These are phyloP conservation scores for Psylliodes chrysocephalus DNA, from an alignment of 2,888 invertebrate species.

Conservation along the genomic window DNA sequence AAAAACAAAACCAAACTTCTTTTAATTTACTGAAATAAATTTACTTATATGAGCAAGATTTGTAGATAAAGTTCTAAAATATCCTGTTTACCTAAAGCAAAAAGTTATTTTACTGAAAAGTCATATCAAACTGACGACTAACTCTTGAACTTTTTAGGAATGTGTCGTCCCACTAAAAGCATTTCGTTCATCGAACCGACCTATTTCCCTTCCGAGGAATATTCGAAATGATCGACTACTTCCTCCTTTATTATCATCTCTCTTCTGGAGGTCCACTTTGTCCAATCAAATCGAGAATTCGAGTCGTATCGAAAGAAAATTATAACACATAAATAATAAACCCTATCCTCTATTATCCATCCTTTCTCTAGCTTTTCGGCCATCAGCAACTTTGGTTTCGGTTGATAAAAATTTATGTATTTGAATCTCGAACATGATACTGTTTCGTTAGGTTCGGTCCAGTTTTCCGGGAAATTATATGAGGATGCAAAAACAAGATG, in stretches of 20 bases:
- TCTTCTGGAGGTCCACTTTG: slow-evolving; percentile 20
- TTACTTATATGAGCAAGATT: no score
- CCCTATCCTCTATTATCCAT: slow-evolving; percentile 26
- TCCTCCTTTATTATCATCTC: slow-evolving; percentile 24
- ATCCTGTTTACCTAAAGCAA: background rate
- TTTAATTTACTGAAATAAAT: no score
- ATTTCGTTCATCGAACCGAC: slow-evolving; percentile 13
- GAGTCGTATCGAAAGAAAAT: slow-evolving; percentile 27
- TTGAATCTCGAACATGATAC: slow-evolving; percentile 6
- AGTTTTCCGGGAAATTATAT: background rate
- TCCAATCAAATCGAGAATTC: slow-evolving; percentile 25
- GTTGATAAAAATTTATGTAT: slow-evolving; percentile 29
- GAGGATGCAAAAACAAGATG: background rate
- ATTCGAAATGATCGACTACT: slow-evolving; percentile 25
- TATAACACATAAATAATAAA: slow-evolving; percentile 34
- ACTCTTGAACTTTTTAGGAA: background rate
- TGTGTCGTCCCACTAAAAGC: slow-evolving; percentile 6
- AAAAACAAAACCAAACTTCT: no score
- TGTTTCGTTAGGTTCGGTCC: background rate
- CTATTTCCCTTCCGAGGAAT: slow-evolving; percentile 19
- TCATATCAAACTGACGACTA: background rate
- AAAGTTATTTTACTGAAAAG: background rate
- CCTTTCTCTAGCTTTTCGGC: slow-evolving; percentile 24
- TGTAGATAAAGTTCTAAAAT: background rate
- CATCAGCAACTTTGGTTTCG: slow-evolving; percentile 30